Evolutionary conservation across 2,113 vertebrate species (phyloP).

Genomic region (Pseudolaguvia tuberculata): DNA sequence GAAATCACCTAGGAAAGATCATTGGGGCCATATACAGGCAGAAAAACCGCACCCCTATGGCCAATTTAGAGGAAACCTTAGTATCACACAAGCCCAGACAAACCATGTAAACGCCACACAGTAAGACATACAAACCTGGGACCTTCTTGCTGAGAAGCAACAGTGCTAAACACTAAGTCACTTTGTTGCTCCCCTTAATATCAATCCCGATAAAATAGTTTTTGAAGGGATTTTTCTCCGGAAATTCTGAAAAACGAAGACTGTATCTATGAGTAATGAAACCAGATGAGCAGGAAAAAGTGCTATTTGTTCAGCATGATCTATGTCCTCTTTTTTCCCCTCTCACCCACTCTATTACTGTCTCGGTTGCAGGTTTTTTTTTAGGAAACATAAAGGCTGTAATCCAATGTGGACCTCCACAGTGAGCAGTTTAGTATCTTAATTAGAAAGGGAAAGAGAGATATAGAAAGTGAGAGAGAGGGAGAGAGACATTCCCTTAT

Average conservation of each 20-base stretch:
- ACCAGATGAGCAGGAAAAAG: constrained; percentile 24
- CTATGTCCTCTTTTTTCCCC: constrained; percentile 10
- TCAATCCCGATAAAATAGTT: background rate
- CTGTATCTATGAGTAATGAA: constrained; percentile 28
- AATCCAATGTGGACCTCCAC: constrained; percentile 46
- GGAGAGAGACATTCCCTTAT: constrained; percentile 46
- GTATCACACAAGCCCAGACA: too few relatives aligned
- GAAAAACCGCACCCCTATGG: too few relatives aligned
- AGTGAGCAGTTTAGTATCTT: constrained; percentile 56
- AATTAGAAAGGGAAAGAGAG: constrained; percentile 58
- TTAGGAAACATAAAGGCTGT: constrained; percentile 39
- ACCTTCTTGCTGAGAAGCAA: too few relatives aligned
- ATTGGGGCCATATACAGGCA: too few relatives aligned
- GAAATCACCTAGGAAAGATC: too few relatives aligned
- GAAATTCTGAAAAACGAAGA: background rate
- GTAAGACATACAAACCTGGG: too few relatives aligned
- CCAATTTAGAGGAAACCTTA: too few relatives aligned
- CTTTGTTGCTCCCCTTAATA: too few relatives aligned
- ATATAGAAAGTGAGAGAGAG: constrained; percentile 50
- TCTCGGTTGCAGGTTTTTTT: constrained; percentile 24
- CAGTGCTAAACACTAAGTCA: too few relatives aligned
- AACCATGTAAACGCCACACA: too few relatives aligned
- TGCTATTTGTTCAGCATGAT: constrained; percentile 15
- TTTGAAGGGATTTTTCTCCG: background rate
- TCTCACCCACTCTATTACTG: constrained; percentile 34